Percentiles rank a stretch among this genome's conserved stretches.
Evolutionary conservation across 2,888 invertebrate species (phyloP).

Genomic region (Cheilosia impressa): DNA sequence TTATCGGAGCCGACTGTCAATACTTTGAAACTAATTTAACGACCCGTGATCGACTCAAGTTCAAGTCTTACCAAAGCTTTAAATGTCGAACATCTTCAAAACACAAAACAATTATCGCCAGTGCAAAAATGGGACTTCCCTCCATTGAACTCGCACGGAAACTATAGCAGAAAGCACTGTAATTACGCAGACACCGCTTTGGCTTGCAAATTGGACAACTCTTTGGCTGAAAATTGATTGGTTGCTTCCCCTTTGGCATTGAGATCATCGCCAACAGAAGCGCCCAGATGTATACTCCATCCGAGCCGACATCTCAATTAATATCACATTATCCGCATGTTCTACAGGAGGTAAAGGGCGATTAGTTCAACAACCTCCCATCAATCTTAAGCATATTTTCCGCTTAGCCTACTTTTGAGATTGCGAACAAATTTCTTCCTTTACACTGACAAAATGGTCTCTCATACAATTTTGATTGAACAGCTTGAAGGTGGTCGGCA

Average conservation of each 20-base stretch:
- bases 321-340: slow-evolving; percentile 38
- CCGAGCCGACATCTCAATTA: slow-evolving; percentile 49
- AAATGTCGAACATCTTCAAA: no score
- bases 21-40: no score
- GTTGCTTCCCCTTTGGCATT: slow-evolving; percentile 48
- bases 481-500: slow-evolving; percentile 1
- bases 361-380: slow-evolving; percentile 52
- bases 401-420: slow-evolving; percentile 54
- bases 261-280: slow-evolving; percentile 47
- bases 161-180: not conserved
- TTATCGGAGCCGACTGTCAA: no score
- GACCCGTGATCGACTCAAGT: no score
- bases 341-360: not conserved
- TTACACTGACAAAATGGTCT: slow-evolving; percentile 9
- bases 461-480: slow-evolving; percentile 40
- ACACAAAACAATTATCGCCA: no score
- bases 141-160: not conserved
- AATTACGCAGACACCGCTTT: slow-evolving; percentile 24
- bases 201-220: slow-evolving; percentile 32
- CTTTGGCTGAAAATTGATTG: slow-evolving; percentile 48
- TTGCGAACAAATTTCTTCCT: slow-evolving; percentile 44
- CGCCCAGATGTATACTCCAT: slow-evolving; percentile 13
- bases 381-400: slow-evolving; percentile 21
- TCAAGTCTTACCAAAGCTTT: no score
- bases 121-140: no score